Conservation (phyloP, 2,888 invertebrate species). For the Baronia brevicornis region DNA sequence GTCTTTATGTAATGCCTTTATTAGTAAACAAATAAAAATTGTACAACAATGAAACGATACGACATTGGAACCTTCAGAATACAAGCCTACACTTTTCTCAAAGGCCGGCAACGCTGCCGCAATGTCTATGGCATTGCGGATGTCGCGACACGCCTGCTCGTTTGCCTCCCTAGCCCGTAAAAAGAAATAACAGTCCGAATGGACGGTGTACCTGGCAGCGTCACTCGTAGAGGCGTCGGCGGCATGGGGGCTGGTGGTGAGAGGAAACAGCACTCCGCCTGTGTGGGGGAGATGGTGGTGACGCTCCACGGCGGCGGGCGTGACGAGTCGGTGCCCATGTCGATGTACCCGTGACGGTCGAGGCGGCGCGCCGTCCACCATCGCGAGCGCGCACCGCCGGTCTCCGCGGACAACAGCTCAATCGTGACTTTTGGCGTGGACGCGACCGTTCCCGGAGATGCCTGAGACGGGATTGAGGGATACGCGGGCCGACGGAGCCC, state of each 20-base stretch:
- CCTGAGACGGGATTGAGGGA: conserved; percentile 59
- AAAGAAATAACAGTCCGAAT: too few relatives aligned
- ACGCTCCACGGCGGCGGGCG: conserved; percentile 23
- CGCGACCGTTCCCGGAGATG: conserved; percentile 59
- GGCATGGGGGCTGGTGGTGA: conserved; percentile 18
- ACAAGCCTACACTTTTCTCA: too few relatives aligned
- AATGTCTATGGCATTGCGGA: too few relatives aligned
- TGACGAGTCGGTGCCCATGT: conserved; percentile 55
- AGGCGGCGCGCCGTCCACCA: conserved; percentile 41
- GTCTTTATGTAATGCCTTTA: too few relatives aligned
- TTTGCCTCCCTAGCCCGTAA: too few relatives aligned
- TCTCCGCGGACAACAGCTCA: conserved; percentile 36
- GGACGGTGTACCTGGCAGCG: conserved; percentile 16
- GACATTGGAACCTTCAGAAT: too few relatives aligned
- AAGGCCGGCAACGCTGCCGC: too few relatives aligned
- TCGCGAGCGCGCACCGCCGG: conserved; percentile 46
- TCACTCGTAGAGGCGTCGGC: conserved; percentile 16
- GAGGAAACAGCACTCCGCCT: conserved; percentile 23
- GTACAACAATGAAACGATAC: too few relatives aligned
- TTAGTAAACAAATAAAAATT: too few relatives aligned
- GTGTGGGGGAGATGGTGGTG: conserved; percentile 23
- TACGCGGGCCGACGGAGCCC: conserved; percentile 1
- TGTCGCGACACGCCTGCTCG: too few relatives aligned
- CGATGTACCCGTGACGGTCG: conserved; percentile 75
- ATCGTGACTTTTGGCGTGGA: conserved; percentile 33